Evolutionary conservation across 2,888 invertebrate species (phyloP), one percentile per base, ranked within the genome.

Genomic region (Cheilosia grossa): DNA sequence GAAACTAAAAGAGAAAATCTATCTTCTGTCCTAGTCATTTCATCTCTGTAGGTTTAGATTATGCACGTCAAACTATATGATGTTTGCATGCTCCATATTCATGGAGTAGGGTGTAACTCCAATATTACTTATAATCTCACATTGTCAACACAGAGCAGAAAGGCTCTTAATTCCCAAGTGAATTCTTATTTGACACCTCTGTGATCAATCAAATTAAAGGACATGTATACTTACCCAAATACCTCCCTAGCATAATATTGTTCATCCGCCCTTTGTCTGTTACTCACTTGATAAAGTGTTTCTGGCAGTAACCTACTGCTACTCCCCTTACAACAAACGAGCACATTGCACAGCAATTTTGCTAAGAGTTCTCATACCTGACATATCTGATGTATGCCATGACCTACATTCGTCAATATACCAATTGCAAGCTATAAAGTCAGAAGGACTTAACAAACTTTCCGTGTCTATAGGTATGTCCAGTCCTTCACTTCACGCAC

Each of bases 401-500:
- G 53, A 64, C 63, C 73, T 64, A 73, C 37, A 61, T 73, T 63
- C 54, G 30, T 33, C 44, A 73, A 54, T 63, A 64, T 54, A 73
- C 21, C 54, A 73, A 73, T 73, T 54, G 24, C 54, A 54, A 63
- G 63, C 73, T 56, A 73, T 73, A 58, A 51, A 59, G 49, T 51
- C 47, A 33, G 27, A 51, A 42, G 40, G 40, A 42, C 66, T 51
- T 66, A 21, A 69, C n/a, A 54, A 59, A 72, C 27, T 61, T 30
- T 27, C 37, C 9, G 4, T 33, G 17, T 3, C 21, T 47, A 4
- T 30, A 44, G 37, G 37, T 37, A 37, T 37, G 37, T 37, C 24
- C 40, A n/a, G 13, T 10, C 21, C 21, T 56, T 19, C 47, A 37
- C 47, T 47, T 69, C 37, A 72, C 59, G 54, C 37, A 72, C 21